Conservation (phyloP, 2,113 vertebrate genomes). For the Melanostigma gelatinosum region DNA sequence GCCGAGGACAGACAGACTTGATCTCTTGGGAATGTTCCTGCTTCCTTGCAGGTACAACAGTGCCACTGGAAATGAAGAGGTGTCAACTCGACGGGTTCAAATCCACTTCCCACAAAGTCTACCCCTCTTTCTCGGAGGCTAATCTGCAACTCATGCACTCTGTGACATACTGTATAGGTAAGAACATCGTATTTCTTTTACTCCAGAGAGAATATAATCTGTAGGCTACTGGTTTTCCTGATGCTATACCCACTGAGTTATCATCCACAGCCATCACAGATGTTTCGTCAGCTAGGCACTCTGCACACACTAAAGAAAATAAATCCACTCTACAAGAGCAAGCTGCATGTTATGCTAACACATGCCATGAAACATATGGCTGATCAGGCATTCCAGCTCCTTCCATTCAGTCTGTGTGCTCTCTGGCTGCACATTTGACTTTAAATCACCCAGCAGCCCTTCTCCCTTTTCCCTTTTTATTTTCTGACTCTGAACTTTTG, state of each 20-base stretch:
- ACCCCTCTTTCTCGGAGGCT: constrained; percentile 15
- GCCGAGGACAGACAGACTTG: constrained; percentile 21
- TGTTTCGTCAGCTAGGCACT: constrained; percentile 48
- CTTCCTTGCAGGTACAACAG: constrained; percentile 13
- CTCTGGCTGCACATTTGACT: constrained; percentile 41
- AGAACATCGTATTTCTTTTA: neutral
- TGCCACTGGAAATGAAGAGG: constrained; percentile 38
- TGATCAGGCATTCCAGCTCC: constrained; percentile 9
- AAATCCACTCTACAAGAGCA: constrained; percentile 45
- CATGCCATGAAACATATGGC: constrained; percentile 50
- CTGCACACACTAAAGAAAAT: constrained; percentile 51
- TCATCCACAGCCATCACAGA: constrained; percentile 41
- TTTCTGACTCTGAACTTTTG: constrained; percentile 63
- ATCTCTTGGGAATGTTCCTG: constrained; percentile 37
- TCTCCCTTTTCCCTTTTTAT: constrained; percentile 40
- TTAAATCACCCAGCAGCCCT: constrained; percentile 57
- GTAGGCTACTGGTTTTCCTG: neutral
- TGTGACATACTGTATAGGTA: constrained; percentile 6
- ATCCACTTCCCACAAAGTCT: constrained; percentile 17
- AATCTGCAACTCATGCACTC: constrained; percentile 18
- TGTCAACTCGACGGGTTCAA: constrained; percentile 37
- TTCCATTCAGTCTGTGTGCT: constrained; percentile 34
- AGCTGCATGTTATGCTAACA: constrained; percentile 46
- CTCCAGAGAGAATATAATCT: constrained; percentile 4
- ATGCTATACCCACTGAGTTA: constrained; percentile 20